A percentile compares a stretch with the other conserved stretches of the same genome.
Conservation (phyloP, 92 coral and sea anemone genomes). For the Siderastrea radians region DNA sequence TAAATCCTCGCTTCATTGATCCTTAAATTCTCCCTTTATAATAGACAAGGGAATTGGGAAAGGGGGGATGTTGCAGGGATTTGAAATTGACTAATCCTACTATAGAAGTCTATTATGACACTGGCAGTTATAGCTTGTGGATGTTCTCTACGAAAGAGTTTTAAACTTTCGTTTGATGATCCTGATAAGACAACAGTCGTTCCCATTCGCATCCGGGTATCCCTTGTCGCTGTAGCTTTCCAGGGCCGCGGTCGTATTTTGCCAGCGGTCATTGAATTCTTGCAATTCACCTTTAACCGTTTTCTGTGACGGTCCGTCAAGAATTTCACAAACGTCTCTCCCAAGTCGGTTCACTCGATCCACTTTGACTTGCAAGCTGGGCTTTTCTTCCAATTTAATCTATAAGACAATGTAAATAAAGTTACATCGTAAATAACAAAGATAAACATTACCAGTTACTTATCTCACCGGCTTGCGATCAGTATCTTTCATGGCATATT, state of each 20-base stretch:
- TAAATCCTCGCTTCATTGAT: too few relatives aligned
- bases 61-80: neutral
- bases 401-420: conserved; percentile 4
- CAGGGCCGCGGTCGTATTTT: conserved; percentile 69
- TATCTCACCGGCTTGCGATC: too few relatives aligned
- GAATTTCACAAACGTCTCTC: conserved; percentile 67
- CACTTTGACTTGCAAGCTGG: conserved; percentile 63
- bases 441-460: too few relatives aligned
- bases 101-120: too few relatives aligned
- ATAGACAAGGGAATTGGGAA: too few relatives aligned
- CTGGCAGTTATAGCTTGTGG: neutral
- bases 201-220: conserved; percentile 59
- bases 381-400: conserved; percentile 87
- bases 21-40: too few relatives aligned
- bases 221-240: conserved; percentile 90
- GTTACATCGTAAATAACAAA: neutral
- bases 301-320: conserved; percentile 75
- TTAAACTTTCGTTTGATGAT: conserved; percentile 80
- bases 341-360: conserved; percentile 78
- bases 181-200: conserved; percentile 80
- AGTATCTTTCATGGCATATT: too few relatives aligned
- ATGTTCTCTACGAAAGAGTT: conserved; percentile 25
- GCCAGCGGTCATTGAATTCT: conserved; percentile 85
- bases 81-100: neutral
- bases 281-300: conserved; percentile 75